phyloP scores from a whole-genome alignment of 23 tunicate species.

The Pegea sp. region DNA sequence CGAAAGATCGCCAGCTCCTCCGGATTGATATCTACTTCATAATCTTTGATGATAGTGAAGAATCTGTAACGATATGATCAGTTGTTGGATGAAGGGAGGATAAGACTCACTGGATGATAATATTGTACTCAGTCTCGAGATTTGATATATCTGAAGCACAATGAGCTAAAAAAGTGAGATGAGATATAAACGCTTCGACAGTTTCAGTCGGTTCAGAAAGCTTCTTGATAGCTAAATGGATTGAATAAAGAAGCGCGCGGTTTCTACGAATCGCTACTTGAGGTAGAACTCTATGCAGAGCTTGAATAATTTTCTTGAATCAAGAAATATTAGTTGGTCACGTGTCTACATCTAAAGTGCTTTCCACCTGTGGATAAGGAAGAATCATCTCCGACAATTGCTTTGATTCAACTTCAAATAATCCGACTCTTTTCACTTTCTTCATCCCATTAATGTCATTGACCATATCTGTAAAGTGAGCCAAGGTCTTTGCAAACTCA shows the following conservation, averaged over 20 bases:
- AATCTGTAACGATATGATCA: no score
- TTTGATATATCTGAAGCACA: constrained; percentile 60
- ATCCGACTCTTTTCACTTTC: constrained; percentile 20
- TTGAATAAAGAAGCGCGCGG: constrained; percentile 49
- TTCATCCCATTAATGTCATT: constrained; percentile 53
- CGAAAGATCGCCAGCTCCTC: constrained; percentile 62
- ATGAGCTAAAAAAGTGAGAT: constrained; percentile 72
- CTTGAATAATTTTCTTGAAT: neutral
- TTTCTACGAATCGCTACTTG: constrained; percentile 62
- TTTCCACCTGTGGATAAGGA: constrained; percentile 91
- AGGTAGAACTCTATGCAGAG: constrained; percentile 61
- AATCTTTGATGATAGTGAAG: constrained; percentile 59
- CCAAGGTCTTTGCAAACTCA: constrained; percentile 50
- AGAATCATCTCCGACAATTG: constrained; percentile 28
- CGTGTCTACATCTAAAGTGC: neutral
- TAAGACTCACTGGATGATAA: constrained; percentile 28
- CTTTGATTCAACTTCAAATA: constrained; percentile 49
- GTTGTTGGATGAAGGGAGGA: no score
- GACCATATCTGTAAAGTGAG: constrained; percentile 57
- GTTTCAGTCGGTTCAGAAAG: constrained; percentile 42
- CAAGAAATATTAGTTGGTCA: neutral
- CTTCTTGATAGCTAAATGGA: constrained; percentile 30
- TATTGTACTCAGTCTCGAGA: constrained; percentile 42
- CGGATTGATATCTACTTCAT: constrained; percentile 56
- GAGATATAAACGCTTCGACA: constrained; percentile 76